A percentile compares a stretch with the other conserved stretches of the same genome.
phyloP scores from a whole-genome alignment of 2,888 invertebrate species.

The Alitta virens region DNA sequence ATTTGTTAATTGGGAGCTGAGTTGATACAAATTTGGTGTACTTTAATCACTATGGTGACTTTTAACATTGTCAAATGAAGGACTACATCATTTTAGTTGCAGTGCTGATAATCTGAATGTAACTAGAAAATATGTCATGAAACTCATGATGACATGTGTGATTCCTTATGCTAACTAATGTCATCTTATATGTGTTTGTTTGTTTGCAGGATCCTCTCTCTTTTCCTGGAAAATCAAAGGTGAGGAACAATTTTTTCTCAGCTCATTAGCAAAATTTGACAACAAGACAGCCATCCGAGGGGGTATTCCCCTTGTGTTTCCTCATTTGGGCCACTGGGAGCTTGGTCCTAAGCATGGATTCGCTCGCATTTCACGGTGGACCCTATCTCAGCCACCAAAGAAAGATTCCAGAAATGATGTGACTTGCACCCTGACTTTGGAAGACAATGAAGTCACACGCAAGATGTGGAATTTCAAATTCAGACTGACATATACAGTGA shows the following conservation, averaged over 20 bases:
- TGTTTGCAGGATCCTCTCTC: conserved; percentile 83
- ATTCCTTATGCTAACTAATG: no score
- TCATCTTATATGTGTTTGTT: not conserved
- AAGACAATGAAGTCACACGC: conserved; percentile 86
- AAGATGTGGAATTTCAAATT: conserved; percentile 92
- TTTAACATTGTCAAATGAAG: no score
- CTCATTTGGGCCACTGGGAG: conserved; percentile 95
- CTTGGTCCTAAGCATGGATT: conserved; percentile 96
- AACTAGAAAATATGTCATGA: no score
- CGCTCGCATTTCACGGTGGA: conserved; percentile 89
- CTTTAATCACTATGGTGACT: no score
- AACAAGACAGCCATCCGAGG: conserved; percentile 94
- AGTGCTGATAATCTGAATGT: no score
- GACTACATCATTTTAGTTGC: no score
- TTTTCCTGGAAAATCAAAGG: conserved; percentile 96
- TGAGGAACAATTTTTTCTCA: conserved; percentile 93
- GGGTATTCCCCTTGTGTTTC: conserved; percentile 94
- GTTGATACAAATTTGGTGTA: no score
- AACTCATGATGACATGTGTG: no score
- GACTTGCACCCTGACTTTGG: no score
- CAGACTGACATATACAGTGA: conserved; percentile 86
- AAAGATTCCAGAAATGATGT: conserved; percentile 54
- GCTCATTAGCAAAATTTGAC: conserved; percentile 86
- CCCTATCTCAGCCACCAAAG: conserved; percentile 83
- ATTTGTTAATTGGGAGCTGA: no score